phyloP scores from a whole-genome alignment of 2,888 invertebrate genomes.

The Spodoptera littoralis region DNA sequence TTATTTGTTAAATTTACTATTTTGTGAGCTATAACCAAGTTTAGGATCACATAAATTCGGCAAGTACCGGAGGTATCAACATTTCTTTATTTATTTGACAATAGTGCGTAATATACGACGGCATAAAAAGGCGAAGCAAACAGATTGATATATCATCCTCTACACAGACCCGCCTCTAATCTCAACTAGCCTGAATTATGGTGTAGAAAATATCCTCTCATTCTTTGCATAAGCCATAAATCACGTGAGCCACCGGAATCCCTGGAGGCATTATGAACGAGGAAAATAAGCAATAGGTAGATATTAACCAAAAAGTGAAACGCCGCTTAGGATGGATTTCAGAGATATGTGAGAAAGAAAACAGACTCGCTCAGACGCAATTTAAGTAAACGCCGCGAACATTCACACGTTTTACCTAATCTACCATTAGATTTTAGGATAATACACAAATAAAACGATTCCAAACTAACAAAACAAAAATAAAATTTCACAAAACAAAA shows the following conservation, averaged over 20 bases:
- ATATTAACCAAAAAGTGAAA: conserved; percentile 79
- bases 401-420: conserved; percentile 30
- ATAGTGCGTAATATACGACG: conserved; percentile 63
- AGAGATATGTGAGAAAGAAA: conserved; percentile 57
- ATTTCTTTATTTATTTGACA: conserved; percentile 62
- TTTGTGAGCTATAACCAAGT: conserved; percentile 36
- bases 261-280: conserved; percentile 79
- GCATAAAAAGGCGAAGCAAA: conserved; percentile 64
- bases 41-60: conserved; percentile 51
- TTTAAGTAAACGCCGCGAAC: conserved; percentile 41
- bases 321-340: conserved; percentile 58
- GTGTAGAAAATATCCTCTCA: conserved; percentile 85
- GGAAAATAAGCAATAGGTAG: conserved; percentile 83
- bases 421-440: conserved; percentile 37
- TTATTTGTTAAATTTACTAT: conserved; percentile 31
- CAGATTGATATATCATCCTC: conserved; percentile 81
- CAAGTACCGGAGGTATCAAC: conserved; percentile 45
- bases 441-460: conserved; percentile 20
- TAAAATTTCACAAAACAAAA: conserved; percentile 25
- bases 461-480: conserved; percentile 10
- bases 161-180: conserved; percentile 77
- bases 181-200: conserved; percentile 86
- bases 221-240: conserved; percentile 87
- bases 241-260: conserved; percentile 81
- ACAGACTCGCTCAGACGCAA: conserved; percentile 41